These are phyloP conservation scores for Clanis bilineata DNA, from an alignment of 2,888 invertebrate species.

Conservation along the genomic window DNA sequence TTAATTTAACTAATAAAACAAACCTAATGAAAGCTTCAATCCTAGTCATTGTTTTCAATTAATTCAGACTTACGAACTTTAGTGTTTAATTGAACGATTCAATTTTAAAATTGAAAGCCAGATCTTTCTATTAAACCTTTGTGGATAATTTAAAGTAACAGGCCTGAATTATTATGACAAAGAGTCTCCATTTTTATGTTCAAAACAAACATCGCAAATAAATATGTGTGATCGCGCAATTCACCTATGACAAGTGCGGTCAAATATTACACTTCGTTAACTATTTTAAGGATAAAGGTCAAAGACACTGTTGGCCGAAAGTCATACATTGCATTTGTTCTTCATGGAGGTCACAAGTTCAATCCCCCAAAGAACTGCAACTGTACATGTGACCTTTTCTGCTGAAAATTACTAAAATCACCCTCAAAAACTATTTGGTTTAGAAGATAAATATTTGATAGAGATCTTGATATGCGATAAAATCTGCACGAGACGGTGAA, in stretches of 20 bases:
- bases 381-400: background rate
- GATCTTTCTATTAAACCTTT: too few relatives aligned
- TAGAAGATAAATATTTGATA: background rate
- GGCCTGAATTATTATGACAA: too few relatives aligned
- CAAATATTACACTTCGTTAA: background rate
- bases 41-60: too few relatives aligned
- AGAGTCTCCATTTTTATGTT: too few relatives aligned
- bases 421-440: background rate
- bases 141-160: too few relatives aligned
- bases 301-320: background rate
- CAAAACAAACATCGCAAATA: too few relatives aligned
- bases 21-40: too few relatives aligned
- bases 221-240: background rate
- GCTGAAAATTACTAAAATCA: background rate
- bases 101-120: too few relatives aligned
- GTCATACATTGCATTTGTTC: background rate
- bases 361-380: background rate
- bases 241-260: background rate
- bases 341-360: constrained; percentile 11
- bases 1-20: too few relatives aligned
- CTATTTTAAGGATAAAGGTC: background rate
- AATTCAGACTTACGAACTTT: too few relatives aligned
- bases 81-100: too few relatives aligned
- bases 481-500: background rate
- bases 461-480: background rate